These are phyloP conservation scores for Acipenser ruthenus DNA, from an alignment of 2,797 vertebrate species.

Conservation along the genomic window DNA sequence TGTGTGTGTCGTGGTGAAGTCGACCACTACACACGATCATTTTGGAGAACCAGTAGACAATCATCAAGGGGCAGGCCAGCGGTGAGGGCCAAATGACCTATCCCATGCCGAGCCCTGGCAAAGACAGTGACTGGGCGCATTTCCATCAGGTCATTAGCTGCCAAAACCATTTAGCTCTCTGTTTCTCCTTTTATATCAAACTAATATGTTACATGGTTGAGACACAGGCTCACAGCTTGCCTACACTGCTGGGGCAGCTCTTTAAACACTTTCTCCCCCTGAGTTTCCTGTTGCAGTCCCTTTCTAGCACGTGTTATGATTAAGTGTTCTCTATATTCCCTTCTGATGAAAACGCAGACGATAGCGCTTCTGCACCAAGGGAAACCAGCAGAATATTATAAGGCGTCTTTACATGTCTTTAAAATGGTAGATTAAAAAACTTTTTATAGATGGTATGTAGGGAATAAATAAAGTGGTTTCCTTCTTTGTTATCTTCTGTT, in stretches of 20 bases:
- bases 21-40: slow-evolving; percentile 5
- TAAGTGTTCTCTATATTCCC: too few species aligned
- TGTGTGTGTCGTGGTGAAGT: slow-evolving; percentile 2
- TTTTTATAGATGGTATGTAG: too few species aligned
- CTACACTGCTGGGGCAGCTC: not conserved
- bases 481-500: too few species aligned
- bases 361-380: too few species aligned
- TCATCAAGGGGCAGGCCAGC: slow-evolving; percentile 18
- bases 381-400: too few species aligned
- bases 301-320: too few species aligned
- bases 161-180: not conserved
- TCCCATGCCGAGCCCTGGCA: not conserved
- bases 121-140: not conserved
- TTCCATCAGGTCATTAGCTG: not conserved
- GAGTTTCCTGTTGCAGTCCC: too few species aligned
- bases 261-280: too few species aligned
- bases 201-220: slow-evolving; percentile 1
- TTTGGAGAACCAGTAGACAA: slow-evolving; percentile 16
- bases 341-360: too few species aligned
- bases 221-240: not conserved
- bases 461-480: too few species aligned
- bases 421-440: too few species aligned
- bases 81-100: slow-evolving; percentile 11
- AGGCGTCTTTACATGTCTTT: too few species aligned
- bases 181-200: not conserved